These are phyloP conservation scores for Crocidura indochinensis DNA, from an alignment of 2,797 vertebrate genomes.

Conservation along the genomic window DNA sequence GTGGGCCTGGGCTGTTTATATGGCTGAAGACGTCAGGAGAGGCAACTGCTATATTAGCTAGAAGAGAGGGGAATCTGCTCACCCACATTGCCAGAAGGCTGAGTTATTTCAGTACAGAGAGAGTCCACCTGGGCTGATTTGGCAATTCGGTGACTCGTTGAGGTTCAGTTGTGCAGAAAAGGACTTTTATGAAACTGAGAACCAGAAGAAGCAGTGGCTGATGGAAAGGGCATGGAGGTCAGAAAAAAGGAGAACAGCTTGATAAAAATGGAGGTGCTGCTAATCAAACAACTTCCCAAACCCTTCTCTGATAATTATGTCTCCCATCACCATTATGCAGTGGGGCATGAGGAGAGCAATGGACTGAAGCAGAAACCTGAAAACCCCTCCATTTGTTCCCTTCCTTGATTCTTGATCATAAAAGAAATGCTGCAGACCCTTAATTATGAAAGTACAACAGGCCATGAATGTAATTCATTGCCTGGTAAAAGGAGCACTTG, in stretches of 20 bases:
- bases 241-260: not conserved
- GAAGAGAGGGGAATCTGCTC: too few species aligned
- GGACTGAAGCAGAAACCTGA: not conserved
- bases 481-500: constrained; percentile 82
- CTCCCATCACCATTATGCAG: not conserved
- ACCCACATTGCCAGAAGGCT: too few species aligned
- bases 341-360: not conserved
- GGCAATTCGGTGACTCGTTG: too few species aligned
- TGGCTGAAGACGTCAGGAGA: too few species aligned
- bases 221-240: not conserved
- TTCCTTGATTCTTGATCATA: constrained; percentile 76
- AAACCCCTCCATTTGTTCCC: constrained; percentile 31
- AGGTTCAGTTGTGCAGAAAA: not conserved
- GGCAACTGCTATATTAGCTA: too few species aligned
- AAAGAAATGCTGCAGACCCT: constrained; percentile 83
- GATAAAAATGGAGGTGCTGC: not conserved
- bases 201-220: not conserved
- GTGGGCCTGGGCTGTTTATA: too few species aligned
- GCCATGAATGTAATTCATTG: constrained; percentile 85
- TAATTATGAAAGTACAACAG: constrained; percentile 82
- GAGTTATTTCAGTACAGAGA: too few species aligned
- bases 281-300: not conserved
- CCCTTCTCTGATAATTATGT: not conserved
- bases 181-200: not conserved
- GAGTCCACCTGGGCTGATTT: too few species aligned